Evolutionary conservation across 2,113 vertebrate genomes (phyloP).

Genomic region (Pampusana beccarii): DNA sequence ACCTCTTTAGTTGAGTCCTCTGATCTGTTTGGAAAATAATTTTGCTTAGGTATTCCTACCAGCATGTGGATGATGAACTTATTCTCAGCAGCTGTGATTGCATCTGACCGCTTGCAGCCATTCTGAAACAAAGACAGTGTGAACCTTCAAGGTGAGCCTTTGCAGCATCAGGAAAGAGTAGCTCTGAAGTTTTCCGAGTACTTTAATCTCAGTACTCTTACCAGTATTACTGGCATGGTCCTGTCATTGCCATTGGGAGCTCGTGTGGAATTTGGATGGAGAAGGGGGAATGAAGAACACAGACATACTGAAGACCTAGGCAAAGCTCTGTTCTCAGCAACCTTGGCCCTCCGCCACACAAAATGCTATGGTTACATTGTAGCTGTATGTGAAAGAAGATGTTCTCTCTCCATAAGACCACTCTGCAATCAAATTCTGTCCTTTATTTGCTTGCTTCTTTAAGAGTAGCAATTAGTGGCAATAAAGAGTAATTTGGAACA

Average conservation of each 20-base stretch:
- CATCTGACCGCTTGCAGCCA: not conserved
- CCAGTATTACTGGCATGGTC: not conserved
- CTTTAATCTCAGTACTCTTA: not conserved
- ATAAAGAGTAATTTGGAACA: not conserved
- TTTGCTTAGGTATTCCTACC: not conserved
- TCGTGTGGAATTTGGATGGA: accelerated
- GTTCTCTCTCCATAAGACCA: not conserved
- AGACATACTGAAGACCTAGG: not conserved
- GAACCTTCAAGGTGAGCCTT: not conserved
- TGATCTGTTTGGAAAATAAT: not conserved
- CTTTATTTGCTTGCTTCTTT: not conserved
- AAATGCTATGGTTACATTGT: not conserved
- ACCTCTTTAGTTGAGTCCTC: not conserved
- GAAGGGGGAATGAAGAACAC: not conserved
- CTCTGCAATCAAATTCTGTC: not conserved
- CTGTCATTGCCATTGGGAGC: not conserved
- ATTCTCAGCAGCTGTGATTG: not conserved
- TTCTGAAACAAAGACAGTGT: not conserved
- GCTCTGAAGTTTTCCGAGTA: not conserved
- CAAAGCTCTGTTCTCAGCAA: not conserved
- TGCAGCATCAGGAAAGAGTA: not conserved
- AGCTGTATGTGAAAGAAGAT: not conserved
- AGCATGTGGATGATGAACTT: not conserved
- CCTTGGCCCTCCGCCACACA: not conserved
- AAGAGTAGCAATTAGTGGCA: not conserved